A percentile compares a stretch with the other conserved stretches of the same genome.
phyloP scores from a whole-genome alignment of 2,888 invertebrate genomes.

The Hipparchia sbordonii region DNA sequence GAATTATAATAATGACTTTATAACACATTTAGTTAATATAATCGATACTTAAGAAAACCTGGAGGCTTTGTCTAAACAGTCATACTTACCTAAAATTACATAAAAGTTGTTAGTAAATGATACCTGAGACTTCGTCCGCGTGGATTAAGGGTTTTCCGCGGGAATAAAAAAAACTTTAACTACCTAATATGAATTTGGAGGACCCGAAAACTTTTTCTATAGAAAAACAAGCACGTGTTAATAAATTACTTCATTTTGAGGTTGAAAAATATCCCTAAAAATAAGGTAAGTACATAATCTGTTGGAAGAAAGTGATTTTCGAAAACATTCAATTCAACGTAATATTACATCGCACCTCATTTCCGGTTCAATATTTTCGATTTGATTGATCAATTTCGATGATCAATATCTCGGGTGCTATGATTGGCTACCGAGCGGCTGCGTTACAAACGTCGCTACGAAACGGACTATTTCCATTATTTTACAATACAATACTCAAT shows the following conservation, averaged over 20 bases:
- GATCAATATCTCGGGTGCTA: constrained; percentile 74
- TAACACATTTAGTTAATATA: too few species aligned
- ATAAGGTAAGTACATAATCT: constrained; percentile 21
- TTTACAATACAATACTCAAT: constrained; percentile 63
- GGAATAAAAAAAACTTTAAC: too few species aligned
- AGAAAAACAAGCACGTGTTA: neutral
- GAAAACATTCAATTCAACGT: constrained; percentile 68
- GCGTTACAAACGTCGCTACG: constrained; percentile 49
- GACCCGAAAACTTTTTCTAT: too few species aligned
- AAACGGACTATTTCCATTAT: constrained; percentile 57
- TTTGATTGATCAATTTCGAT: constrained; percentile 82
- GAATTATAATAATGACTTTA: too few species aligned
- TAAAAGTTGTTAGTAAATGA: too few species aligned
- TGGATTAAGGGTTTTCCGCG: too few species aligned
- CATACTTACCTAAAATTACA: neutral
- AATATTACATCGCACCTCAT: constrained; percentile 76
- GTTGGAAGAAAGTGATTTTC: constrained; percentile 49
- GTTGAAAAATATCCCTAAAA: neutral
- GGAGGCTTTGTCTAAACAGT: neutral
- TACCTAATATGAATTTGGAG: neutral
- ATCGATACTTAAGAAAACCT: too few species aligned
- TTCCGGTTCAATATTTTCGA: constrained; percentile 78
- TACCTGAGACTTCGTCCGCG: too few species aligned
- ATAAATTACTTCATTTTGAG: neutral
- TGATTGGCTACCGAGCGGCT: constrained; percentile 76